Conservation (phyloP, 2,113 vertebrate species). For the Lipophrys pholis region DNA sequence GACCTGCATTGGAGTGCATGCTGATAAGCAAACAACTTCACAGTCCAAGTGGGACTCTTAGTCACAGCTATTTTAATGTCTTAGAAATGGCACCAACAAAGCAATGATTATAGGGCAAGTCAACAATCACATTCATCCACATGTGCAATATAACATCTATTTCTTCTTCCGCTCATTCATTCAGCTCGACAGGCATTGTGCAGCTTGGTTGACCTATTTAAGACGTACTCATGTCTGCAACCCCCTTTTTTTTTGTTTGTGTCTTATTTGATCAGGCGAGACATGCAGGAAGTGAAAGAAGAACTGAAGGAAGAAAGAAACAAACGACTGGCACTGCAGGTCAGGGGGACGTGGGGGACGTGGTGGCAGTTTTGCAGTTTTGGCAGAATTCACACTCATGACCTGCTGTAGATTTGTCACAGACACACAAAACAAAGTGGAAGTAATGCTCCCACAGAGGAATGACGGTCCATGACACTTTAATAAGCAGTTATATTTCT, state of each 20-base stretch:
- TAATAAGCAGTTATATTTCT: neutral
- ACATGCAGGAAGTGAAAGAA: constrained; percentile 84
- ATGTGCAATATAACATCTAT: neutral
- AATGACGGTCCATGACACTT: neutral
- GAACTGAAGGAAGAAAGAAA: constrained; percentile 78
- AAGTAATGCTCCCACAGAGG: constrained; percentile 7
- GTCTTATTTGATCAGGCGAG: constrained; percentile 68
- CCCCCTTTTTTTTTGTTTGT: constrained; percentile 26
- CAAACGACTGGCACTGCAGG: constrained; percentile 79
- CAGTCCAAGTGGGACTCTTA: neutral
- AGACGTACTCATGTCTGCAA: constrained; percentile 8
- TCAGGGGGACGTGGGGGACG: constrained; percentile 53
- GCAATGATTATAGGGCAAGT: neutral
- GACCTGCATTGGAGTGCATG: neutral
- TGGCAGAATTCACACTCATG: neutral
- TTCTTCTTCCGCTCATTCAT: neutral
- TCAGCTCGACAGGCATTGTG: neutral
- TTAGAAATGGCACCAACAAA: neutral
- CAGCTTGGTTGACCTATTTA: constrained; percentile 6
- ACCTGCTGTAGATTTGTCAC: neutral
- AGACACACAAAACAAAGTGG: neutral
- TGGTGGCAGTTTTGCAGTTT: neutral
- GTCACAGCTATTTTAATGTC: neutral
- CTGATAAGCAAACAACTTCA: neutral
- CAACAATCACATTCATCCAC: neutral